Evolutionary conservation across 1,140 invertebrate species (phyloP), one percentile per base, ranked within the genome.

Genomic region (Dreissena polymorpha): DNA sequence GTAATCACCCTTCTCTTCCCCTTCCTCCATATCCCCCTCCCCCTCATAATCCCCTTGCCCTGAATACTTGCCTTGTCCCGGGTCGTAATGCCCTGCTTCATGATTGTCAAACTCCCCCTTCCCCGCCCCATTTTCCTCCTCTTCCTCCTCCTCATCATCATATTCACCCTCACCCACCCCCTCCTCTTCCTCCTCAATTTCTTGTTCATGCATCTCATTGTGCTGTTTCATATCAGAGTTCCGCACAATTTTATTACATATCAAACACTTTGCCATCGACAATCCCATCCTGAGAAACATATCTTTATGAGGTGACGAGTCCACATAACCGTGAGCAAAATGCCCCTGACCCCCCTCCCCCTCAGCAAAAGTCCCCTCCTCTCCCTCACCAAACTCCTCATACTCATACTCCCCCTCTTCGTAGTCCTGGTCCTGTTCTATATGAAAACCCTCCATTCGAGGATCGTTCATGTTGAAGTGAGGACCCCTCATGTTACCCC

Each of bases 171-270:
- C 74, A 23, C 57, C 68, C 23, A 65, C 75, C 39, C 77, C 83
- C 3, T 84, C 75, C 27, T 84, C 83, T 29, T 72, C 83, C 50
- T 73, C 53, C 10, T 18, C 55, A 18, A 72, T 51, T 73, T 79
- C 69, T 29, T 55, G 55, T 64, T 71, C 50, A 73, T 79, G 74
- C 3, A 23, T 25, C 18, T 79, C 67, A 67, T 73, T 63, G 53
- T 84, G 79, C 18, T 55, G 29, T 51, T 68, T 82, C 60, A 74
- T 68, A n/a, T 74, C 70, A 49, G 70, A 29, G 29, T 82, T 82
- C 21, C 79, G 14, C 51, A 82, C 70, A 50, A 82, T 82, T 68
- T 82, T 82, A 51, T 82, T 82, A 82, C 79, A 82, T 21, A 82
- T 74, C 39, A 73, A 67, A 53, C 79, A 82, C 50, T 74, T 73